These are phyloP conservation scores for Falcaria lacertinaria DNA, from an alignment of 2,888 invertebrate species.

Conservation along the genomic window DNA sequence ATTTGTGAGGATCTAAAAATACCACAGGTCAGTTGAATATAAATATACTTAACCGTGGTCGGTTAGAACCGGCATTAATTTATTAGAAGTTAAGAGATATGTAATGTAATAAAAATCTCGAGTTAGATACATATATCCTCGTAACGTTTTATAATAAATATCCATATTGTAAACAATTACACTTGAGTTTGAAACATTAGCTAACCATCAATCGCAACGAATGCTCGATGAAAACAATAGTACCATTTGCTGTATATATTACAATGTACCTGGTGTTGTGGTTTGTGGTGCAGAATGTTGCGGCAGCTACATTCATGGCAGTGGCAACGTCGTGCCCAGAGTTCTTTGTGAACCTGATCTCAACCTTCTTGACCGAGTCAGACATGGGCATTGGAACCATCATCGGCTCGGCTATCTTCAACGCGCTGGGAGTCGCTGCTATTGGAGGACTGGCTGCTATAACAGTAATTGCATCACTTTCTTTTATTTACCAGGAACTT, in stretches of 20 bases:
- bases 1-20: conserved; percentile 90
- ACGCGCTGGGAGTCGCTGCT: conserved; percentile 91
- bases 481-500: too few relatives aligned
- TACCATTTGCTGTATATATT: too few relatives aligned
- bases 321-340: conserved; percentile 97
- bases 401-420: conserved; percentile 92
- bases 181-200: too few relatives aligned
- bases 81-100: too few relatives aligned
- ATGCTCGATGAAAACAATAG: background rate
- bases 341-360: conserved; percentile 94
- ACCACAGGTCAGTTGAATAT: conserved; percentile 74
- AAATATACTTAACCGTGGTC: background rate
- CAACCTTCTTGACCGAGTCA: conserved; percentile 89
- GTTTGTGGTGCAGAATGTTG: conserved; percentile 84
- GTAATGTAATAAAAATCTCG: too few relatives aligned
- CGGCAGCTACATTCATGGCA: conserved; percentile 98
- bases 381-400: conserved; percentile 94
- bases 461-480: conserved; percentile 66
- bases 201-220: background rate
- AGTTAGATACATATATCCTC: too few relatives aligned
- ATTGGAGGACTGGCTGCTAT: conserved; percentile 87
- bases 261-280: too few relatives aligned
- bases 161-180: too few relatives aligned
- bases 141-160: too few relatives aligned
- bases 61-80: too few relatives aligned